A percentile compares a stretch with the other conserved stretches of the same genome.
Evolutionary conservation across 2,113 vertebrate genomes (phyloP).

Genomic region (Dicaeum eximium): DNA sequence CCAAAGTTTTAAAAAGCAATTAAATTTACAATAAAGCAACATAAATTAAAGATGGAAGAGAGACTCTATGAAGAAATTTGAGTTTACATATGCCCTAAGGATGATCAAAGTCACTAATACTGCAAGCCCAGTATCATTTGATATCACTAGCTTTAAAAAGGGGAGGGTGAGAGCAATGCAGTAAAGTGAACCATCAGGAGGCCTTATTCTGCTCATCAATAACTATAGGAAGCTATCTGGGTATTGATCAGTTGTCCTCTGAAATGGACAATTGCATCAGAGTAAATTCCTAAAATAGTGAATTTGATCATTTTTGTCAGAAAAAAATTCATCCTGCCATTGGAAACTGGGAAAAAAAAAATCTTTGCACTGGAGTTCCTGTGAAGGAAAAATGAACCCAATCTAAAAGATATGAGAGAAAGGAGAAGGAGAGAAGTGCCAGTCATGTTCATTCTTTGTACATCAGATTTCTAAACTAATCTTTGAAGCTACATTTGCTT

Average conservation of each 20-base stretch:
- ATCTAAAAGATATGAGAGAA: not conserved
- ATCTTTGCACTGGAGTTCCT: not conserved
- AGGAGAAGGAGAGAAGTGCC: not conserved
- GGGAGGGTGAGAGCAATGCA: not conserved
- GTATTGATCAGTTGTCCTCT: not conserved
- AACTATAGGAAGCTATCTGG: not conserved
- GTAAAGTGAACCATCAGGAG: not conserved
- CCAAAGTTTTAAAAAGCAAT: not conserved
- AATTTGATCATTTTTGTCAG: not conserved
- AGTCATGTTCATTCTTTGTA: not conserved
- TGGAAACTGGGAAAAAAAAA: not conserved
- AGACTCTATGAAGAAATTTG: not conserved
- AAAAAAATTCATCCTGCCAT: not conserved
- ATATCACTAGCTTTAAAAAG: not conserved
- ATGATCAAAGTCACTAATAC: not conserved
- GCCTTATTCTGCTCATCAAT: not conserved
- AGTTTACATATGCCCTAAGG: not conserved
- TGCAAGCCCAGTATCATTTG: not conserved
- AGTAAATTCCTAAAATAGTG: not conserved
- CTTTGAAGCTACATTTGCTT: slow-evolving; percentile 57
- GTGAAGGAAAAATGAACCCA: not conserved
- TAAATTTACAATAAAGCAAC: not conserved
- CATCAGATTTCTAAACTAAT: slow-evolving; percentile 51
- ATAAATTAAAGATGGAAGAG: not conserved
- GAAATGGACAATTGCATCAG: not conserved